Conservation (phyloP, 2,797 vertebrate genomes). For the Holocentrus rufus region DNA sequence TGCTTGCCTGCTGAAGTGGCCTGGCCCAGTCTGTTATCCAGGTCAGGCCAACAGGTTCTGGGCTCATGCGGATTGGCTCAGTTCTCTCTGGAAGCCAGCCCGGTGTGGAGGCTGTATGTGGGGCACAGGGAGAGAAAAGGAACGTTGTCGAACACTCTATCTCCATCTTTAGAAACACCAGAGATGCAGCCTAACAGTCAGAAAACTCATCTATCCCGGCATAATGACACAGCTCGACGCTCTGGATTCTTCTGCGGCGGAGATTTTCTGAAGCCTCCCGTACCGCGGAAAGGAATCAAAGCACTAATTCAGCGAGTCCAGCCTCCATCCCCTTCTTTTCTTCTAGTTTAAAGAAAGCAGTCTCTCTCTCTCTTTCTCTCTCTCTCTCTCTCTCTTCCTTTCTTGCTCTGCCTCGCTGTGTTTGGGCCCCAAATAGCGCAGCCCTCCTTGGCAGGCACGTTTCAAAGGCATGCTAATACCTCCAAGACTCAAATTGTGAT, state of each 20-base stretch:
- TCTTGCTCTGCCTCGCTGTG: conserved; percentile 10
- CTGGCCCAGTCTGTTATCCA: conserved; percentile 77
- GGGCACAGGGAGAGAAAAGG: conserved; percentile 72
- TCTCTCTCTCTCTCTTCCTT: too few relatives aligned
- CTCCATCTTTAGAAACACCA: conserved; percentile 65
- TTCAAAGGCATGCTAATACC: conserved; percentile 66
- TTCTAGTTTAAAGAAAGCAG: conserved; percentile 37
- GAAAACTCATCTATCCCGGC: conserved; percentile 62
- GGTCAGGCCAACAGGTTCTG: conserved; percentile 81
- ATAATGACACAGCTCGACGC: conserved; percentile 67
- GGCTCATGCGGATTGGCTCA: conserved; percentile 76
- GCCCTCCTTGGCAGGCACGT: conserved; percentile 56
- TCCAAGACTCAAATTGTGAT: conserved; percentile 56
- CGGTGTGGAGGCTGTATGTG: conserved; percentile 78
- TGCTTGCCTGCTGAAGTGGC: conserved; percentile 54
- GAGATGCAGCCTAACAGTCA: conserved; percentile 66
- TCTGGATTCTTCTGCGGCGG: conserved; percentile 61
- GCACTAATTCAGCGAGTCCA: conserved; percentile 52
- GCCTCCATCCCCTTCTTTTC: conserved; percentile 13
- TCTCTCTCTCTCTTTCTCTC: conserved; percentile 28
- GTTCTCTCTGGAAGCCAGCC: conserved; percentile 77
- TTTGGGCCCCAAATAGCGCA: conserved; percentile 35
- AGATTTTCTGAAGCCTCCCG: conserved; percentile 55
- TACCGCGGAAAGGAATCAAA: conserved; percentile 56
- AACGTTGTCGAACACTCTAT: conserved; percentile 58